Base-by-base conservation (phyloP, 2,888 invertebrate species). In the Liopterus haemorrhoidalis region DNA sequence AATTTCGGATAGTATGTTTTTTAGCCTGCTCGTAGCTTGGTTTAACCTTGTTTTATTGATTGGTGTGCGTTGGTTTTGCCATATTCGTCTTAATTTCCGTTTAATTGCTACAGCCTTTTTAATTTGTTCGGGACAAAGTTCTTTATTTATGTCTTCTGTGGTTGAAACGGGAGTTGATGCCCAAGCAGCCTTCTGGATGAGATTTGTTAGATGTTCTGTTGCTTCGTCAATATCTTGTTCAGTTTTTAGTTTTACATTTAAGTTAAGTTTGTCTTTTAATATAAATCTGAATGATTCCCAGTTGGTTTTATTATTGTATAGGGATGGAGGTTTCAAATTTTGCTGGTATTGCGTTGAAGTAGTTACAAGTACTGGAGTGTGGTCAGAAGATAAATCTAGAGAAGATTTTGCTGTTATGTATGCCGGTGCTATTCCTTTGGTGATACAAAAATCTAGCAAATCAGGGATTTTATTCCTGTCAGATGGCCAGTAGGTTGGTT, bases 21-120 rank as follows among this genome's bases (percentile, higher is more conserved):
- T 42, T 15, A 47, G 16, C n/a, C 42, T 20, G 12, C 35, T 36
- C 15, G 27, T 19, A 14, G 36, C 12, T 47, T 36, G 20, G 16
- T 43, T 44, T 3, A 42, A 27, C 31, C 14, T 31, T 6, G 38
- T 43, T 44, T 48, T 48, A 31, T 39, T 12, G 12, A 36, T 19
- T 40, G 19, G 43, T 30, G 43, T 42, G 16, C 9, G 40, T 37
- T n/a, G n/a, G n/a, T 21, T 37, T 14, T 48, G 48, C 44, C 44
- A 48, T 5, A 14, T 19, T 32, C 24, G 39, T 12, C 40, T 36
- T 2, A 39, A 27, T 31, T 30, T 21, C 16, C 40, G 30, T 24
- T 44, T 48, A 40, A 36, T 20, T 8, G 20, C 39, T 25, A 48
- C 33, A n/a, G 15, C n/a, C 30, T 44, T 33, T 32, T 25, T 39